phyloP scores from a whole-genome alignment of 2,888 invertebrate species.

The Drosophila putrida region DNA sequence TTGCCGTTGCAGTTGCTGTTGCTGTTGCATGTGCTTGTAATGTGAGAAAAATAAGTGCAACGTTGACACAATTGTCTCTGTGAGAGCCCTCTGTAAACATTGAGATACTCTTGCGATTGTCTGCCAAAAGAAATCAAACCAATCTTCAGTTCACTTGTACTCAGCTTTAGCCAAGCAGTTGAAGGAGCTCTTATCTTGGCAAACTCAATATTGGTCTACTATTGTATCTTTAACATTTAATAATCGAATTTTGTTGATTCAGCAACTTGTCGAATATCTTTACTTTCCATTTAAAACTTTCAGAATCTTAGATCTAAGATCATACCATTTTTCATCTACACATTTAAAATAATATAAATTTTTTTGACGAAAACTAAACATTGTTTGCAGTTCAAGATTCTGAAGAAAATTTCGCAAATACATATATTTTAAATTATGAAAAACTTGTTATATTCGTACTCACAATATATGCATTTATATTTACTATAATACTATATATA shows the following conservation, averaged over 20 bases:
- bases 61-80: conserved; percentile 70
- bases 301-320: not conserved
- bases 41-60: conserved; percentile 75
- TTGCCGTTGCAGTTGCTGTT: not conserved
- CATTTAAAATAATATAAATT: no score
- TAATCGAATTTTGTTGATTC: no score
- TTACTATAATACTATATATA: no score
- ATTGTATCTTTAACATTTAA: no score
- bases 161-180: not conserved
- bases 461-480: no score
- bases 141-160: conserved; percentile 14
- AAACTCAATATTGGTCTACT: not conserved
- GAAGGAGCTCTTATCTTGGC: not conserved
- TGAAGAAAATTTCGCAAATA: no score
- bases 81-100: conserved; percentile 12
- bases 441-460: no score
- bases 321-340: no score
- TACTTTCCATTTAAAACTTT: not conserved
- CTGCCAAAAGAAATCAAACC: conserved; percentile 26
- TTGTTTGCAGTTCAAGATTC: no score
- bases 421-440: no score
- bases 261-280: no score
- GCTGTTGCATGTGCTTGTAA: conserved; percentile 42
- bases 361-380: no score
- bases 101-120: conserved; percentile 10